Percentiles rank a stretch among this genome's conserved stretches.
phyloP scores from a whole-genome alignment of 2,888 invertebrate genomes.

The Tetrapedia diversipes region DNA sequence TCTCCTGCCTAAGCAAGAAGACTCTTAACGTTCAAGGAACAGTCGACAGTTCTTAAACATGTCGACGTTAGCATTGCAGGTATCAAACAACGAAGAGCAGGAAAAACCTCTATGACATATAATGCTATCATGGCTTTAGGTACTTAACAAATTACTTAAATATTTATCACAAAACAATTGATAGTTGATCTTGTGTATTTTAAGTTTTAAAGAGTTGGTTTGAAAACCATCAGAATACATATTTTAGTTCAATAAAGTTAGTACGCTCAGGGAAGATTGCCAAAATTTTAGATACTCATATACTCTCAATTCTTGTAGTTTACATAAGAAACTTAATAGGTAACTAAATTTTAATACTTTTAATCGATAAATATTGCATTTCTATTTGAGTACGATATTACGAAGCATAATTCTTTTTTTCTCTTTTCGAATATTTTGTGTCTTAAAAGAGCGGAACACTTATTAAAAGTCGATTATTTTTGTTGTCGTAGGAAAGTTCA shows the following conservation, averaged over 20 bases:
- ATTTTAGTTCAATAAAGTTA: conserved; percentile 56
- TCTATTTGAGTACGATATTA: neutral
- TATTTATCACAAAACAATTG: conserved; percentile 55
- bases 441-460: conserved; percentile 21
- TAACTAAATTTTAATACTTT: conserved; percentile 21
- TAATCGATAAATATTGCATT: conserved; percentile 17
- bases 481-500: conserved; percentile 18
- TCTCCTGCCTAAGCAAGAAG: conserved; percentile 74
- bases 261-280: conserved; percentile 76
- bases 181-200: conserved; percentile 47
- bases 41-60: conserved; percentile 69
- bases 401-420: neutral
- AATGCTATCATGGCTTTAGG: conserved; percentile 70
- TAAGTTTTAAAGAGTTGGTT: conserved; percentile 46
- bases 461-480: conserved; percentile 15
- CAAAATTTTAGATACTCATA: conserved; percentile 66
- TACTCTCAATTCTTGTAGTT: conserved; percentile 30
- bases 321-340: conserved; percentile 32
- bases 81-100: conserved; percentile 66
- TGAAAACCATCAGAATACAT: conserved; percentile 61
- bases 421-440: conserved; percentile 4
- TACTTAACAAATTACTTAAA: conserved; percentile 75
- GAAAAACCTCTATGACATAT: conserved; percentile 74
- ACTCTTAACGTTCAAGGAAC: conserved; percentile 79
- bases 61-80: conserved; percentile 60